Evolutionary conservation across 2,797 vertebrate species (phyloP), one percentile per base, ranked within the genome.

Genomic region (Kryptopterus vitreolus): DNA sequence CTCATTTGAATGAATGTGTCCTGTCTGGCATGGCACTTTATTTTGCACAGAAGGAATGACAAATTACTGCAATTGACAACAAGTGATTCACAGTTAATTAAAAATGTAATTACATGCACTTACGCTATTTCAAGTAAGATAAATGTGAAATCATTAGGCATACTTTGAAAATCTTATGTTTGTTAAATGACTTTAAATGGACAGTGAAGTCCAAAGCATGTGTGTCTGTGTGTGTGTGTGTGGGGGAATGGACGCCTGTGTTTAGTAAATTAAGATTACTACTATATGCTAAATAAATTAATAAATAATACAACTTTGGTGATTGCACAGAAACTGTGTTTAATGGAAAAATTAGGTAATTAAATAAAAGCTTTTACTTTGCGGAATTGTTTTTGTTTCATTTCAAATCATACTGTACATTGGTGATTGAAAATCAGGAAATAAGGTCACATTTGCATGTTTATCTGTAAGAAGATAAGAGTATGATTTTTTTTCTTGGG

Each of bases 11-110:
- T 84, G 71, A 86, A 84, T 75, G 26, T 73, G 58, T 81, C 73
- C 81, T 79, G 81, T 87, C 86, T 89, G 70, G 86, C 82, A 83
- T 86, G 88, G 85, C 57, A 75, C 87, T 89, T 89, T 84, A 84
- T 79, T 82, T 90, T 92, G 90, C 87, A 88, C 86, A 78, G 87
- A 85, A n/a, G 78, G 82, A 89, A 86, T 90, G 87, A 94, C 92
- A 90, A 93, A 93, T 94, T 89, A 89, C 87, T 86, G 79, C 89
- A 91, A 92, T 88, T 93, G 93, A 92, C 91, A 92, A 90, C 91
- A 94, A 92, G 89, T 92, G 89, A 93, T 94, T 93, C 91, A 92
- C 90, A 90, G 90, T 91, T 93, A 93, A 95, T 94, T 94, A 93
- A 93, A 93, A 93, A 91, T 85, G 83, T 95, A 95, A 94, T 94